phyloP scores from a whole-genome alignment of 2,113 vertebrate species.

The Percina caprodes region DNA sequence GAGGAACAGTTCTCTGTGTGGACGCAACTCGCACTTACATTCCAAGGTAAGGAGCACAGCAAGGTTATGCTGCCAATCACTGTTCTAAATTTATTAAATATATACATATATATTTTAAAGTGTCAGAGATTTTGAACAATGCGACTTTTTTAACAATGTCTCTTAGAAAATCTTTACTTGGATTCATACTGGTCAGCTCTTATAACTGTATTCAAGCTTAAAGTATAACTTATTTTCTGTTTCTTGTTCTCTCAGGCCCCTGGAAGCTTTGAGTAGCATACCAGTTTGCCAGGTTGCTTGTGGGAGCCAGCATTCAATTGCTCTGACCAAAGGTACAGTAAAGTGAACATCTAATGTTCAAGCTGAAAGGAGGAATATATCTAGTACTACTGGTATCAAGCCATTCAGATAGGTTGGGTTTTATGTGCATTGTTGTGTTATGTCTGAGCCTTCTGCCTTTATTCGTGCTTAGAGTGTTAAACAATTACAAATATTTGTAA shows the following conservation, averaged over 20 bases:
- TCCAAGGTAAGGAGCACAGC: conserved; percentile 41
- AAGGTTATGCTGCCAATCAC: not conserved
- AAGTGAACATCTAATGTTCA: not conserved
- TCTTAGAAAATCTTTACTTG: not conserved
- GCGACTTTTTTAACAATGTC: not conserved
- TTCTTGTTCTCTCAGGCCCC: conserved; percentile 60
- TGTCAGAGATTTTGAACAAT: not conserved
- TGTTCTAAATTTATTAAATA: not conserved
- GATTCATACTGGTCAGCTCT: not conserved
- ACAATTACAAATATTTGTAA: no score
- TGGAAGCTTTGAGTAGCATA: conserved; percentile 54
- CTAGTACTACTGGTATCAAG: not conserved
- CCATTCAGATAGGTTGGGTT: not conserved
- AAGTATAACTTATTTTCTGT: not conserved
- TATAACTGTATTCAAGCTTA: not conserved
- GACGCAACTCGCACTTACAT: not conserved
- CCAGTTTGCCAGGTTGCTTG: conserved; percentile 81
- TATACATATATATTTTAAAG: not conserved
- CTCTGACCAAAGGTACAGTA: conserved; percentile 80
- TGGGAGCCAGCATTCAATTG: conserved; percentile 82
- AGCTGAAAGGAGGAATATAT: not conserved
- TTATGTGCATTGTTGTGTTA: not conserved
- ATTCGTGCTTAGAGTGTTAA: no score
- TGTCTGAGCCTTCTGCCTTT: not conserved
- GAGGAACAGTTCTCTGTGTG: conserved; percentile 38